A percentile compares a stretch with the other conserved stretches of the same genome.
Evolutionary conservation across 2,888 invertebrate species (phyloP).

Genomic region (Drosophila formosana): DNA sequence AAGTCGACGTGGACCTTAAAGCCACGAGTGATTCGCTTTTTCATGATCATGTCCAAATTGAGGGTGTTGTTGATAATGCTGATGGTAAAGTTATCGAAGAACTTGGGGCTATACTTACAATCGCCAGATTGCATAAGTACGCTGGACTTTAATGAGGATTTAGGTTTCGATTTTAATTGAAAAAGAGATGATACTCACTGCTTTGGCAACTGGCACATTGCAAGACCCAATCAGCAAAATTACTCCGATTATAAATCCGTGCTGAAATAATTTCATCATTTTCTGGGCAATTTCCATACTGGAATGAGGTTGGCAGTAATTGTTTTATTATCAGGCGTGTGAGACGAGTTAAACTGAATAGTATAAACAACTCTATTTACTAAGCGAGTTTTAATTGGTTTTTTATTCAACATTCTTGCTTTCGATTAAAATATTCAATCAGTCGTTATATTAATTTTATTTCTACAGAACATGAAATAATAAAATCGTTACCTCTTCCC

Average conservation of each 20-base stretch:
- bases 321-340: neutral
- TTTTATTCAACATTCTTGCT: too few species aligned
- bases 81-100: conserved; percentile 58
- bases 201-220: neutral
- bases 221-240: conserved; percentile 10
- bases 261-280: conserved; percentile 21
- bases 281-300: conserved; percentile 8
- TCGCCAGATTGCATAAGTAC: conserved; percentile 42
- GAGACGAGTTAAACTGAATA: neutral
- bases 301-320: conserved; percentile 24
- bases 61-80: conserved; percentile 53
- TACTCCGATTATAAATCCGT: neutral
- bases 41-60: conserved; percentile 46
- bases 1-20: conserved; percentile 54
- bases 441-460: conserved; percentile 8
- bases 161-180: neutral
- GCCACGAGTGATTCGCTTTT: conserved; percentile 42
- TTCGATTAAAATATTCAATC: too few species aligned
- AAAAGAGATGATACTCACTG: conserved; percentile 35
- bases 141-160: conserved; percentile 29
- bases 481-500: neutral
- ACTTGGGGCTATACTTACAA: conserved; percentile 30
- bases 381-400: conserved; percentile 43
- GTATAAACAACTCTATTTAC: neutral
- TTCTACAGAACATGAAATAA: conserved; percentile 8